These are phyloP conservation scores for Hydropsyche tenuis DNA, from an alignment of 1,140 invertebrate genomes.

Conservation along the genomic window DNA sequence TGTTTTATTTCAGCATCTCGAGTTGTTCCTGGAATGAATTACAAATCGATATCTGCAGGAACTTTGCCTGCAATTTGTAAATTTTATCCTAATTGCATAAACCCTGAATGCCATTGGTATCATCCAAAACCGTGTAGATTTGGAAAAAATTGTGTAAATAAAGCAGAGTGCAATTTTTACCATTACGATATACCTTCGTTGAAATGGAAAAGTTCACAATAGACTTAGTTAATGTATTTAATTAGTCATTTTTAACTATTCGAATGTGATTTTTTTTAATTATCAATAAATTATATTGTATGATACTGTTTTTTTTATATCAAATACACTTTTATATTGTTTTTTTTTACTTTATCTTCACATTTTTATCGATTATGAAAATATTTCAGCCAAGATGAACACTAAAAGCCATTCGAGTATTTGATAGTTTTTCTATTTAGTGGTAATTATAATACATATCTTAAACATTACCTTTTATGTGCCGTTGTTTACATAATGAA, in stretches of 20 bases:
- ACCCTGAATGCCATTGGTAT: slow-evolving; percentile 66
- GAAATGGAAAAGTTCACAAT: slow-evolving; percentile 55
- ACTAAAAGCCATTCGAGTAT: too few species aligned
- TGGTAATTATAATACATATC: too few species aligned
- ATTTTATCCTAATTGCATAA: slow-evolving; percentile 67
- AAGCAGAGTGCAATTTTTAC: slow-evolving; percentile 68
- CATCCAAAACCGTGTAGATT: slow-evolving; percentile 70
- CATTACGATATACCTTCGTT: slow-evolving; percentile 61
- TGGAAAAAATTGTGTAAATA: slow-evolving; percentile 69
- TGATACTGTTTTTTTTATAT: too few species aligned
- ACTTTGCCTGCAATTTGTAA: slow-evolving; percentile 64
- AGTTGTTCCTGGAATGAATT: slow-evolving; percentile 65
- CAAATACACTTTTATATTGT: too few species aligned
- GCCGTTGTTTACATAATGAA: too few species aligned
- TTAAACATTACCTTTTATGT: too few species aligned
- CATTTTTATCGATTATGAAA: too few species aligned
- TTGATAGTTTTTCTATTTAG: too few species aligned
- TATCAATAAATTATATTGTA: too few species aligned
- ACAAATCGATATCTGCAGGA: slow-evolving; percentile 62
- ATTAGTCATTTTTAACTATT: neutral
- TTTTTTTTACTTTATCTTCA: too few species aligned
- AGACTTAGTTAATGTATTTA: neutral
- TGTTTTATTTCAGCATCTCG: slow-evolving; percentile 65
- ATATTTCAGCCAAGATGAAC: too few species aligned
- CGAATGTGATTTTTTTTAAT: neutral